Evolutionary conservation across 2,888 invertebrate species (phyloP).

Genomic region (Lamellibrachia satsuma): DNA sequence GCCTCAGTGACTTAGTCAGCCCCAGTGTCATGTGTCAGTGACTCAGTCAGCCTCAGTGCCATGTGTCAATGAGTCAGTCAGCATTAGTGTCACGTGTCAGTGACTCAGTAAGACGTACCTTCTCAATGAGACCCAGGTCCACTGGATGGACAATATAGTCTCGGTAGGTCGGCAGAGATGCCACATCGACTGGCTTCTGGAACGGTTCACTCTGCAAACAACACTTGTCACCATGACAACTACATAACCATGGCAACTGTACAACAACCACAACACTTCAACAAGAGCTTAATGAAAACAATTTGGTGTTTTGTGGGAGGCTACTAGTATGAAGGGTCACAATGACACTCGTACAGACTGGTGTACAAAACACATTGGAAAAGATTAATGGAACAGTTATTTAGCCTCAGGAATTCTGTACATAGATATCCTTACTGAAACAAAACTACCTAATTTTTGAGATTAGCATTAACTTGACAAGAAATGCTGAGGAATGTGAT

Average conservation of each 20-base stretch:
- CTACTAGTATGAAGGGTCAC: no score
- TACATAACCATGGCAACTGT: neutral
- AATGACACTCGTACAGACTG: no score
- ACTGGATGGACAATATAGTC: constrained; percentile 88
- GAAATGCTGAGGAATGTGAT: neutral
- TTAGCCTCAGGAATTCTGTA: no score
- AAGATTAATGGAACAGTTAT: no score
- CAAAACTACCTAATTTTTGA: no score
- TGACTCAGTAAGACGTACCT: constrained; percentile 45
- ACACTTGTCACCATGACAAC: neutral
- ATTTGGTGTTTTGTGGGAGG: neutral
- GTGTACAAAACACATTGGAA: no score
- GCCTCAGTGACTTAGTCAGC: neutral
- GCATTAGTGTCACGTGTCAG: no score
- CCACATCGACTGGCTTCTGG: constrained; percentile 77
- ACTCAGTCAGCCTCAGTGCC: no score
- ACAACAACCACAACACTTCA: neutral
- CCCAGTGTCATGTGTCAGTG: neutral
- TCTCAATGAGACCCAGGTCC: constrained; percentile 79
- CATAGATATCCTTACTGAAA: no score
- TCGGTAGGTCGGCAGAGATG: constrained; percentile 78
- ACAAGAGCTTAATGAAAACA: neutral
- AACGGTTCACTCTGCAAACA: constrained; percentile 79
- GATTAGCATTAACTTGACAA: no score
- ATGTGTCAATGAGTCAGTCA: neutral